phyloP scores from a whole-genome alignment of 2,888 invertebrate genomes.

The Pyralis farinalis region DNA sequence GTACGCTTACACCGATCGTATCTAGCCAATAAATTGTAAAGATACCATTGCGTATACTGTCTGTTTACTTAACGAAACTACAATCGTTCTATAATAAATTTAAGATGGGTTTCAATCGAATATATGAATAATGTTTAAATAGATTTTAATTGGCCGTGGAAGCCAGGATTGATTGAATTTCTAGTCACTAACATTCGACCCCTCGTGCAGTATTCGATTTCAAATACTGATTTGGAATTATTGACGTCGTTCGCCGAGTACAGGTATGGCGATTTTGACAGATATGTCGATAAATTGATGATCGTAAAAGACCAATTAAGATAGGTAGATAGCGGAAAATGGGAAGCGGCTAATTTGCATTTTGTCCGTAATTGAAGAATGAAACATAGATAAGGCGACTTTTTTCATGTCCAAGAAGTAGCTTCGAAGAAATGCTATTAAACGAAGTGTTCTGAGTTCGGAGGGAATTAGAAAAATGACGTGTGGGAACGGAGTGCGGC shows the following conservation, averaged over 20 bases:
- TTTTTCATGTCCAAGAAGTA: neutral
- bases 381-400: constrained; percentile 2
- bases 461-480: constrained; percentile 68
- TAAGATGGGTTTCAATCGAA: constrained; percentile 1
- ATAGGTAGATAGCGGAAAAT: constrained; percentile 20
- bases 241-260: constrained; percentile 1
- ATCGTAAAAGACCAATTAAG: constrained; percentile 23
- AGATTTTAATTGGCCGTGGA: constrained; percentile 7
- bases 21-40: constrained; percentile 73
- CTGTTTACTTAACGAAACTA: constrained; percentile 30
- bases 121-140: constrained; percentile 11
- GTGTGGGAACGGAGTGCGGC: constrained; percentile 64
- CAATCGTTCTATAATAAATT: constrained; percentile 6
- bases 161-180: constrained; percentile 2
- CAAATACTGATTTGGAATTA: constrained; percentile 7
- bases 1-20: constrained; percentile 64
- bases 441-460: constrained; percentile 45
- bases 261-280: constrained; percentile 13
- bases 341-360: constrained; percentile 14
- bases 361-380: constrained; percentile 10
- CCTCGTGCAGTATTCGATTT: constrained; percentile 9
- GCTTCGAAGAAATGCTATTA: constrained; percentile 43
- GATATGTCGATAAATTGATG: constrained; percentile 19
- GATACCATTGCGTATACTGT: constrained; percentile 47
- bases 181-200: constrained; percentile 9